Evolutionary conservation across 2,888 invertebrate genomes (phyloP).

Genomic region (Anaspis maculata): DNA sequence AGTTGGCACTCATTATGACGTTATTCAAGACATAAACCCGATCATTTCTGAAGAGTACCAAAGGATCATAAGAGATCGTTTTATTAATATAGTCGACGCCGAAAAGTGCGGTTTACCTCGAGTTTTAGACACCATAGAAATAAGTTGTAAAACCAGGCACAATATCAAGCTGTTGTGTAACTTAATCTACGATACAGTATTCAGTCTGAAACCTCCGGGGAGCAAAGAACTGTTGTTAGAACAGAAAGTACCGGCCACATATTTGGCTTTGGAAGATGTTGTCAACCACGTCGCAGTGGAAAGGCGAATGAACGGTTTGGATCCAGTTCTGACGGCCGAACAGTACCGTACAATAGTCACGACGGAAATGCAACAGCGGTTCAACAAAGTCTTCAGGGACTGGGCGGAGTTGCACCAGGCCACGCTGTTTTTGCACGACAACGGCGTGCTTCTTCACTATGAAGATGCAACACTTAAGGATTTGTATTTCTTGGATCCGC

Average conservation of each 20-base stretch:
- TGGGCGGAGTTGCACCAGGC: constrained; percentile 89
- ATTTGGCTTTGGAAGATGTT: constrained; percentile 89
- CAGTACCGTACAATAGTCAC: constrained; percentile 60
- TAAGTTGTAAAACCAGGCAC: constrained; percentile 79
- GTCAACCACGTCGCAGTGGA: constrained; percentile 76
- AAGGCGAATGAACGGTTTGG: constrained; percentile 55
- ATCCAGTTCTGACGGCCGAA: constrained; percentile 78
- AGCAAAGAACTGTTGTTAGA: constrained; percentile 85
- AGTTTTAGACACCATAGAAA: constrained; percentile 87
- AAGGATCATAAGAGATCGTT: constrained; percentile 75
- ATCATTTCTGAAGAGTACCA: constrained; percentile 73
- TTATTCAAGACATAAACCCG: constrained; percentile 55
- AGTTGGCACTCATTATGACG: constrained; percentile 93
- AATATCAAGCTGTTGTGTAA: constrained; percentile 86
- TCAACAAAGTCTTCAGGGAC: constrained; percentile 72
- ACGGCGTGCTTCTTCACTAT: constrained; percentile 89
- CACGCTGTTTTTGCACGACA: constrained; percentile 94
- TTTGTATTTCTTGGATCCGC: constrained; percentile 93
- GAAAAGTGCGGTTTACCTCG: constrained; percentile 92
- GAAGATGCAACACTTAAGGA: constrained; percentile 91
- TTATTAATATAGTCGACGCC: constrained; percentile 89
- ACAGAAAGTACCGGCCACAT: constrained; percentile 93
- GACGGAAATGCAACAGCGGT: constrained; percentile 58
- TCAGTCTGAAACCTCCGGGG: constrained; percentile 80
- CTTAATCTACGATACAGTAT: constrained; percentile 88